Evolutionary conservation across 2,888 invertebrate genomes (phyloP).

Genomic region (Drosophila helvetica): DNA sequence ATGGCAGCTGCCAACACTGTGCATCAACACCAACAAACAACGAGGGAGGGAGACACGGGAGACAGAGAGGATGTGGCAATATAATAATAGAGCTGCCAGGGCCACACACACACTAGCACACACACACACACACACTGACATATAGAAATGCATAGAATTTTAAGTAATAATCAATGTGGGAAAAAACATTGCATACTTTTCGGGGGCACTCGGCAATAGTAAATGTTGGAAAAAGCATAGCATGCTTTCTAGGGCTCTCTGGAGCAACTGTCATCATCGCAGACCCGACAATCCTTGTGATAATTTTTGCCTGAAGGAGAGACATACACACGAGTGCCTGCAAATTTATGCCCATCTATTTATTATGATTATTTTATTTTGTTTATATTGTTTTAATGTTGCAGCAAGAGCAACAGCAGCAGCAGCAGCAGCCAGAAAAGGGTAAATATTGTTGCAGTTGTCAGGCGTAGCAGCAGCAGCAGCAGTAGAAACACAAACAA

Average conservation of each 20-base stretch:
- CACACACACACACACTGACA: conserved; percentile 13
- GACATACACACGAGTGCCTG: conserved; percentile 8
- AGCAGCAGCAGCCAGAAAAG: conserved; percentile 43
- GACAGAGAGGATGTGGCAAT: conserved; percentile 33
- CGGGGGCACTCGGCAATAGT: too few species aligned
- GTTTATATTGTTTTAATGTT: conserved; percentile 71
- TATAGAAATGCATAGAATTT: conserved; percentile 26
- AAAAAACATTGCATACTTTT: conserved; percentile 21
- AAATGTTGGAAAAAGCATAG: conserved; percentile 18
- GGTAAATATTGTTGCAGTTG: conserved; percentile 70
- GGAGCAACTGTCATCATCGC: conserved; percentile 35
- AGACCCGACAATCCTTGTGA: conserved; percentile 37
- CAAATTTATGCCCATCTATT: conserved; percentile 59
- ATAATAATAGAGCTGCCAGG: conserved; percentile 50
- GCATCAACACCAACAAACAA: conserved; percentile 63
- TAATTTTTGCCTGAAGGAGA: conserved; percentile 19
- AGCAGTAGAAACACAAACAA: conserved; percentile 45
- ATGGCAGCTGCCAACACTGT: conserved; percentile 76
- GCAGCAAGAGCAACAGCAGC: conserved; percentile 49
- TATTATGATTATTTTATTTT: conserved; percentile 69
- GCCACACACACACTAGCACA: conserved; percentile 35
- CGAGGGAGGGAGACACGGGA: conserved; percentile 14
- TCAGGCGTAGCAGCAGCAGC: background rate
- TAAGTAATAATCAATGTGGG: conserved; percentile 64
- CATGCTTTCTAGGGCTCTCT: conserved; percentile 5